Evolutionary conservation across 2,797 vertebrate genomes (phyloP).

Genomic region (Acomys russatus): DNA sequence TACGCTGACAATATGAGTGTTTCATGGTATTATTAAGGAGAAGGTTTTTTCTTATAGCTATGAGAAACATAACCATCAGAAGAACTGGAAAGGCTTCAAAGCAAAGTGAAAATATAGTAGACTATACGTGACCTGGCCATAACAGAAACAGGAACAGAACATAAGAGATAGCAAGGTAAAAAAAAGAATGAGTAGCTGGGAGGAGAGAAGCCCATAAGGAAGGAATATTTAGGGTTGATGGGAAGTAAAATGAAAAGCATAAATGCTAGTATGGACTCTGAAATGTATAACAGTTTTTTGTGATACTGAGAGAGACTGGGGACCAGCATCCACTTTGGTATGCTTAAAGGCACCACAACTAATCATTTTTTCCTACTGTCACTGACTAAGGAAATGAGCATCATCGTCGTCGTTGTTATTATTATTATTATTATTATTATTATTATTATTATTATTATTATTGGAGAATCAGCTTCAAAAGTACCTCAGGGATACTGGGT

Average conservation of each 20-base stretch:
- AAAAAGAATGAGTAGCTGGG: background rate
- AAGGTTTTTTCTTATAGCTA: background rate
- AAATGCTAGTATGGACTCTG: background rate
- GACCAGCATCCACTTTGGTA: background rate
- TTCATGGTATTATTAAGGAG: background rate
- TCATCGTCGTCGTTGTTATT: background rate
- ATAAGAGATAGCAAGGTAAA: background rate
- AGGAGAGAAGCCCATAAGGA: background rate
- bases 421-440: no score
- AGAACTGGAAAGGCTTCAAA: background rate
- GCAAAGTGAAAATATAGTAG: background rate
- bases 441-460: no score
- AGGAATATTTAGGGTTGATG: background rate
- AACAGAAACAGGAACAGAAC: background rate
- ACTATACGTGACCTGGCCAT: background rate
- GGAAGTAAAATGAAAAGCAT: no score
- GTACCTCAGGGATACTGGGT: no score
- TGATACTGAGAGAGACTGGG: background rate
- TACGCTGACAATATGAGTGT: background rate
- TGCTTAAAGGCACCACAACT: background rate
- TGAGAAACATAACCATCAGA: background rate
- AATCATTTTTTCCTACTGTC: background rate
- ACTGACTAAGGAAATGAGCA: background rate
- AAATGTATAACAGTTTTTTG: background rate
- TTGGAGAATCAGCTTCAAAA: background rate